phyloP scores from a whole-genome alignment of 2,888 invertebrate genomes.

The Podabrus alpinus region DNA sequence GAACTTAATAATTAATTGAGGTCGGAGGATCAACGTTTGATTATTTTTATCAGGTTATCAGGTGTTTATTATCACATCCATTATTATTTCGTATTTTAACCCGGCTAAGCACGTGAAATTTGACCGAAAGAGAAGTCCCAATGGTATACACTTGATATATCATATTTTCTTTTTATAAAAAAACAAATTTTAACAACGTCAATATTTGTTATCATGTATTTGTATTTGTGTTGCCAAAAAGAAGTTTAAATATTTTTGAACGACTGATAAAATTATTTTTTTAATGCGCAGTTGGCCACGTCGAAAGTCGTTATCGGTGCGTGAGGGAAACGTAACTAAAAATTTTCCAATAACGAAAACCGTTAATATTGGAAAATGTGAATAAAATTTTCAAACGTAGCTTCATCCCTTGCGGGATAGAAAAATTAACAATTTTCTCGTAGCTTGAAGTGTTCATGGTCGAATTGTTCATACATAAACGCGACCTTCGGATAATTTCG shows the following conservation, averaged over 20 bases:
- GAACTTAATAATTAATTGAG: not conserved
- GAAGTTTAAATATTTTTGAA: not conserved
- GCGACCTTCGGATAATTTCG: not conserved
- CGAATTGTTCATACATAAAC: not conserved
- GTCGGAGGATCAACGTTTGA: not conserved
- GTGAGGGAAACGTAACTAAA: not conserved
- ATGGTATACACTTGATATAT: not conserved
- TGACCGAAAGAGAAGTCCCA: not conserved
- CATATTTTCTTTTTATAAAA: not conserved
- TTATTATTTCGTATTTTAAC: not conserved
- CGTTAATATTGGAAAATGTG: not conserved
- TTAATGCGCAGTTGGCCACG: not conserved
- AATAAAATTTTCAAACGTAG: too few relatives aligned
- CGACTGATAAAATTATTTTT: not conserved
- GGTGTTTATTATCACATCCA: not conserved
- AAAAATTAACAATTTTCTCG: not conserved
- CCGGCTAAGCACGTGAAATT: not conserved
- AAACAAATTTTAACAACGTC: not conserved
- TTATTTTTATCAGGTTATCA: not conserved
- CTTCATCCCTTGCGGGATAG: not conserved
- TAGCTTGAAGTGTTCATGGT: not conserved
- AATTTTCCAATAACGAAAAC: not conserved
- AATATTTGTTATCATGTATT: not conserved
- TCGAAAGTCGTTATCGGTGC: not conserved
- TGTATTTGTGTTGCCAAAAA: not conserved